Percentiles rank a stretch among this genome's conserved stretches.
These are phyloP conservation scores for Jacana jacana DNA, from an alignment of 2,113 vertebrate species.

Conservation along the genomic window DNA sequence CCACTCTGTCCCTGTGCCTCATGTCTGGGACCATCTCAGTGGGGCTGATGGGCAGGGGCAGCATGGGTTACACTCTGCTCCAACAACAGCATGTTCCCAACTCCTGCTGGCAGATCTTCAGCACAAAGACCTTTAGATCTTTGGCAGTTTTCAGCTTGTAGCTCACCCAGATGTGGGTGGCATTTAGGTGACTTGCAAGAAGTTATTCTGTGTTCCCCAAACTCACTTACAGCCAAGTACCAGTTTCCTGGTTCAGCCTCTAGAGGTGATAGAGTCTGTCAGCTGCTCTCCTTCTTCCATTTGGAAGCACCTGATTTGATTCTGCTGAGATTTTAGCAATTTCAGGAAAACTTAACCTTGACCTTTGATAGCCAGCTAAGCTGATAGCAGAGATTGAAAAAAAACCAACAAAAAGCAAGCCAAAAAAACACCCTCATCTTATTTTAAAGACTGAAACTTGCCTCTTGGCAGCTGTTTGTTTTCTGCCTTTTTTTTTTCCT, in stretches of 20 bases:
- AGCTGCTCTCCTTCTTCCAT: not conserved
- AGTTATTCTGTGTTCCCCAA: not conserved
- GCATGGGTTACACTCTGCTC: not conserved
- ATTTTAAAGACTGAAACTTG: not conserved
- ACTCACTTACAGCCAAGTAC: not conserved
- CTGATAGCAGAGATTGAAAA: not conserved
- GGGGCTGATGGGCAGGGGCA: not conserved
- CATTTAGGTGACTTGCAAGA: not conserved
- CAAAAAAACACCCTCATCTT: not conserved
- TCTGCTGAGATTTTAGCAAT: not conserved
- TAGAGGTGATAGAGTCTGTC: not conserved
- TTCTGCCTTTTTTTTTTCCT: not conserved
- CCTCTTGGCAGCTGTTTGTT: not conserved
- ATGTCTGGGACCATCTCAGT: not conserved
- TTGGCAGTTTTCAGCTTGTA: not conserved
- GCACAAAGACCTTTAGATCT: not conserved
- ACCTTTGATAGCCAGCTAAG: not conserved
- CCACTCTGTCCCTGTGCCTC: accelerated
- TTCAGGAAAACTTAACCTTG: not conserved
- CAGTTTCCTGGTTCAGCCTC: not conserved
- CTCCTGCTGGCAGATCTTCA: not conserved
- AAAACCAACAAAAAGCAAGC: not conserved
- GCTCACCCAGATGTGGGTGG: not conserved
- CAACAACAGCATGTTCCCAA: not conserved
- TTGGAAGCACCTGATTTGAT: not conserved